Conservation (phyloP, 2,888 invertebrate genomes). For the Phengaris arion region DNA sequence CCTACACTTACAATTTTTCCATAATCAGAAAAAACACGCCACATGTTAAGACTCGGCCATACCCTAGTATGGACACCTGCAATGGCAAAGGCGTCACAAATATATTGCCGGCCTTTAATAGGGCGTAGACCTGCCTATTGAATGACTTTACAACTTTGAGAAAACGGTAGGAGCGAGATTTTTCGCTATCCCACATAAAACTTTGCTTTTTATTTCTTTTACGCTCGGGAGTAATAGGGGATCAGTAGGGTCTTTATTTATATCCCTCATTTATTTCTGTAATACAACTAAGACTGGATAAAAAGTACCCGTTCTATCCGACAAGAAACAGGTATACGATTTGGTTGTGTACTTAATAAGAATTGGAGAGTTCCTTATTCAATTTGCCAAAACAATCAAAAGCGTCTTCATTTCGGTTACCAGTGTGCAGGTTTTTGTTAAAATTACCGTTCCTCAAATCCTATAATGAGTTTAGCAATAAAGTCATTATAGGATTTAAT, state of each 20-base stretch:
- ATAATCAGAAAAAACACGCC: background rate
- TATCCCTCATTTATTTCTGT: slow-evolving; percentile 22
- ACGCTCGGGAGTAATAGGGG: background rate
- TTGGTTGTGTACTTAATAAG: background rate
- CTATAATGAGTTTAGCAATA: background rate
- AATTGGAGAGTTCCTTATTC: background rate
- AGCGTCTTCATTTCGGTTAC: background rate
- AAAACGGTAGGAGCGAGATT: slow-evolving; percentile 23
- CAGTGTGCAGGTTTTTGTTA: background rate
- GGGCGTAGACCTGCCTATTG: slow-evolving; percentile 22
- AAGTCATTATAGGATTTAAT: too few species aligned
- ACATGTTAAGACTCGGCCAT: background rate
- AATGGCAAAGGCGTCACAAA: slow-evolving; percentile 9
- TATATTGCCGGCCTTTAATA: slow-evolving; percentile 26
- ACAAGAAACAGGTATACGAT: background rate
- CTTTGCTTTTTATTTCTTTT: slow-evolving; percentile 4
- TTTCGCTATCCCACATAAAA: slow-evolving; percentile 18
- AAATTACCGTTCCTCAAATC: background rate
- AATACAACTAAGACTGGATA: slow-evolving; percentile 13
- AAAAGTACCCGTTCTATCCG: background rate
- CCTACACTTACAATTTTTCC: background rate
- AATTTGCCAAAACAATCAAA: background rate
- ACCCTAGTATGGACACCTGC: slow-evolving; percentile 24
- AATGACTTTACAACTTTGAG: slow-evolving; percentile 24
- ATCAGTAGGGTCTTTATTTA: slow-evolving; percentile 8